A percentile compares a stretch with the other conserved stretches of the same genome.
Evolutionary conservation across 2,888 invertebrate species (phyloP).

Genomic region (Tenthredo notha): DNA sequence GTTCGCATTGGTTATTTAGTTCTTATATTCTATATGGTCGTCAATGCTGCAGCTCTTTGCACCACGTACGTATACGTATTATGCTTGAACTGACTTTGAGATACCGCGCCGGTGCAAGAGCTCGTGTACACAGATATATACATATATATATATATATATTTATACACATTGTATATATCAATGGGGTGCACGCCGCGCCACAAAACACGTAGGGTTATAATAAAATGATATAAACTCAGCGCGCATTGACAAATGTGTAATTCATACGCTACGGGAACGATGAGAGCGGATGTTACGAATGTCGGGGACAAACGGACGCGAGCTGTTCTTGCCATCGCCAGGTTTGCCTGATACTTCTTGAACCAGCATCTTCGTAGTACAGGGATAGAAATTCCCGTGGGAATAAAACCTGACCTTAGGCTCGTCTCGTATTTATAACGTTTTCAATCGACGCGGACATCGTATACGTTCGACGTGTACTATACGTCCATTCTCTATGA

Average conservation of each 20-base stretch:
- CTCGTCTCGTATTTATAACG: slow-evolving; percentile 11
- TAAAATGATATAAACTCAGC: slow-evolving; percentile 40
- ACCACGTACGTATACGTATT: background rate
- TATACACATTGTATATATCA: slow-evolving; percentile 1
- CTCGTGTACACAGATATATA: background rate
- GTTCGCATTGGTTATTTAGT: background rate
- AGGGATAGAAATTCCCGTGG: slow-evolving; percentile 65
- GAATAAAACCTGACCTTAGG: slow-evolving; percentile 70
- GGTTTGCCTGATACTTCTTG: background rate
- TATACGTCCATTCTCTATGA: background rate
- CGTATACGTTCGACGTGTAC: background rate
- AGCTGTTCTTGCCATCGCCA: slow-evolving; percentile 18
- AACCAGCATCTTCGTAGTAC: background rate
- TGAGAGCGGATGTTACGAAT: slow-evolving; percentile 44
- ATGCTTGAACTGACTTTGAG: background rate
- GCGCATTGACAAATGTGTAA: slow-evolving; percentile 70
- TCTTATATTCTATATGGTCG: background rate
- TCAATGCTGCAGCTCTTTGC: background rate
- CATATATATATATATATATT: background rate
- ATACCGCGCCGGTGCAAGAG: slow-evolving; percentile 1
- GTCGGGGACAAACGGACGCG: slow-evolving; percentile 25
- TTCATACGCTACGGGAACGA: slow-evolving; percentile 64
- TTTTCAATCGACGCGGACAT: slow-evolving; percentile 32
- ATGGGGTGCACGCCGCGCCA: slow-evolving; percentile 16
- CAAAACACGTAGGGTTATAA: slow-evolving; percentile 32